These are phyloP conservation scores for Chelonia mydas DNA, from an alignment of 2,797 vertebrate genomes.

Conservation along the genomic window DNA sequence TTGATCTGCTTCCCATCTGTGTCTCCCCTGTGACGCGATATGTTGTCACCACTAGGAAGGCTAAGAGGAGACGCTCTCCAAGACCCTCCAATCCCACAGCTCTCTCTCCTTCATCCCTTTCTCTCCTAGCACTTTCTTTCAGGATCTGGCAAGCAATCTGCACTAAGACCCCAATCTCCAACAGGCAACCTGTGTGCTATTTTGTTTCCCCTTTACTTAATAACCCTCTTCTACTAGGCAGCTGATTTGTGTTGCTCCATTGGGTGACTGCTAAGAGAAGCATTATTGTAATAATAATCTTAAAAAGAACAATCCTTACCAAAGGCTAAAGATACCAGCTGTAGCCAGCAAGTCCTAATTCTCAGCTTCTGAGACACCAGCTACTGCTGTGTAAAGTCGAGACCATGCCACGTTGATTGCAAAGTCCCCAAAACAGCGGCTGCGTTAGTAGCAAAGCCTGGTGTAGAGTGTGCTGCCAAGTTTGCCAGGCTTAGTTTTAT, in stretches of 20 bases:
- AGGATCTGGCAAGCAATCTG: neutral
- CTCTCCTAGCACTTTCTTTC: neutral
- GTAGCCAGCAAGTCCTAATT: neutral
- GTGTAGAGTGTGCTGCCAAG: conserved; percentile 19
- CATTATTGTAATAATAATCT: neutral
- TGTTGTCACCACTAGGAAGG: neutral
- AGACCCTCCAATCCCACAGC: neutral
- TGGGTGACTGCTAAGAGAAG: neutral
- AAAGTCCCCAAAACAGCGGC: neutral
- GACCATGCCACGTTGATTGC: neutral
- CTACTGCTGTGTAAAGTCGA: conserved; percentile 7
- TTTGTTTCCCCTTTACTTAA: conserved; percentile 13
- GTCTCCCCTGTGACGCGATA: neutral
- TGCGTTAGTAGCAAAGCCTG: neutral
- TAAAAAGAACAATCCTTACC: neutral
- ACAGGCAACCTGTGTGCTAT: neutral
- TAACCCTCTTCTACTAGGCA: neutral
- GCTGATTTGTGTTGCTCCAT: neutral
- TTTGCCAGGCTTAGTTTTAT: conserved; percentile 11
- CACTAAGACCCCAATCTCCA: neutral
- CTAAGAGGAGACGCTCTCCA: neutral
- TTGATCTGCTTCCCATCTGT: conserved; percentile 31
- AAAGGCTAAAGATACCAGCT: neutral
- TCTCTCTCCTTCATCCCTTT: neutral
- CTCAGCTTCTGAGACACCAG: neutral